A percentile compares a stretch with the other conserved stretches of the same genome.
Evolutionary conservation across 2,113 vertebrate species (phyloP).

Genomic region (Terrapene triunguis): DNA sequence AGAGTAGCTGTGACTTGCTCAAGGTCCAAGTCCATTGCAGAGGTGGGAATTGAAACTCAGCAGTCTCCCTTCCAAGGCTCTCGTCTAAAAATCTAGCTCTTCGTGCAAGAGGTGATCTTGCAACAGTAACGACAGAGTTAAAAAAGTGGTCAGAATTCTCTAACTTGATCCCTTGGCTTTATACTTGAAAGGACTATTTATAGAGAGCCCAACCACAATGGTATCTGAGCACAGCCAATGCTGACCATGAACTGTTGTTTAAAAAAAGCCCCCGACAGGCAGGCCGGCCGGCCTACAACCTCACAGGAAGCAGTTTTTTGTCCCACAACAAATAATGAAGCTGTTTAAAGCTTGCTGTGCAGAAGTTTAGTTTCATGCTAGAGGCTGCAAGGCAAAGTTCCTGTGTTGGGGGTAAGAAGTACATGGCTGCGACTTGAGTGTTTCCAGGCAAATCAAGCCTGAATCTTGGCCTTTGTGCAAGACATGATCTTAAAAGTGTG

Average conservation of each 20-base stretch:
- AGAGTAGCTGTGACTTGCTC: accelerated
- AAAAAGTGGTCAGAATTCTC: not conserved
- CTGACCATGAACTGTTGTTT: not conserved
- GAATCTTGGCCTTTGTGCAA: not conserved
- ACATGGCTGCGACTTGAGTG: not conserved
- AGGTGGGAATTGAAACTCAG: accelerated
- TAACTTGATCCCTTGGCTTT: not conserved
- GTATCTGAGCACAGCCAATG: not conserved
- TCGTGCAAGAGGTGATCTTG: not conserved
- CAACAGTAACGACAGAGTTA: not conserved
- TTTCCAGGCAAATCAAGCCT: not conserved
- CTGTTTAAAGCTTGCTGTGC: not conserved
- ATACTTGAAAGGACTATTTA: not conserved
- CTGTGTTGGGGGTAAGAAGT: not conserved
- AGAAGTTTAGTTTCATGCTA: not conserved
- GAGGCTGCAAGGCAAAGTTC: not conserved
- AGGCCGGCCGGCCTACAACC: not conserved
- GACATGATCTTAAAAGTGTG: not conserved
- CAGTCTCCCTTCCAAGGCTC: accelerated
- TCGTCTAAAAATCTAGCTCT: not conserved
- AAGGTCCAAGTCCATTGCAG: accelerated
- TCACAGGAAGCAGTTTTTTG: not conserved
- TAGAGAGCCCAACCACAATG: not conserved
- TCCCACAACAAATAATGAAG: not conserved
- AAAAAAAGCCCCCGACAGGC: not conserved